Percentiles rank a stretch among this genome's conserved stretches.
phyloP scores from a whole-genome alignment of 1,140 invertebrate genomes.

The Trichonephila clavata region DNA sequence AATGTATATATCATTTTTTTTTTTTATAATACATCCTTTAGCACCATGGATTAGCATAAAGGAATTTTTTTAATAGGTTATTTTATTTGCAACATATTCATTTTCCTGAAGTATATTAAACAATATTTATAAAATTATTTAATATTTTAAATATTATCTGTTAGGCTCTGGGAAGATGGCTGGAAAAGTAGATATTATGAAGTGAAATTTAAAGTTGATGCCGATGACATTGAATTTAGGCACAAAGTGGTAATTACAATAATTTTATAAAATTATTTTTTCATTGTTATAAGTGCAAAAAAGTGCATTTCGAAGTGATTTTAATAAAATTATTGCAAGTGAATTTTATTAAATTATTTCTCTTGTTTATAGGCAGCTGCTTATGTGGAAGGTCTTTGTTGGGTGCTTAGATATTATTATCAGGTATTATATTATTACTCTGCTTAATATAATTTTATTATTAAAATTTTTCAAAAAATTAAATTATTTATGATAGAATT shows the following conservation, averaged over 20 bases:
- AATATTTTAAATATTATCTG: neutral
- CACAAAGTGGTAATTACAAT: conserved; percentile 86
- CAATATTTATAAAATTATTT: no score
- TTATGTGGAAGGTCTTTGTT: conserved; percentile 97
- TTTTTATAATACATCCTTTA: no score
- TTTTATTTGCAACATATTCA: no score
- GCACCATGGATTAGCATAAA: no score
- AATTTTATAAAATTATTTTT: neutral
- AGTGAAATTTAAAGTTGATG: conserved; percentile 95
- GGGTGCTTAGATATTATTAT: conserved; percentile 99
- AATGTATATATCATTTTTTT: no score
- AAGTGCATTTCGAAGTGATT: neutral
- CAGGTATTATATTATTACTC: conserved; percentile 84
- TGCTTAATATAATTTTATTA: neutral
- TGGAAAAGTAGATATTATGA: conserved; percentile 99
- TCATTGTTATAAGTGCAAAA: neutral
- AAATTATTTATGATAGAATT: neutral
- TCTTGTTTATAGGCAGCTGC: conserved; percentile 85
- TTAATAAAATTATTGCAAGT: neutral
- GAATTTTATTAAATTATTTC: neutral
- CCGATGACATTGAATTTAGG: conserved; percentile 92
- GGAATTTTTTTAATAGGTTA: no score
- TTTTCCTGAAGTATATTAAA: no score
- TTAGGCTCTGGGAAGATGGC: conserved; percentile 95
- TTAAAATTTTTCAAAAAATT: neutral